Conservation (phyloP, 1,140 invertebrate genomes). For the Lasioglossum albipes region DNA sequence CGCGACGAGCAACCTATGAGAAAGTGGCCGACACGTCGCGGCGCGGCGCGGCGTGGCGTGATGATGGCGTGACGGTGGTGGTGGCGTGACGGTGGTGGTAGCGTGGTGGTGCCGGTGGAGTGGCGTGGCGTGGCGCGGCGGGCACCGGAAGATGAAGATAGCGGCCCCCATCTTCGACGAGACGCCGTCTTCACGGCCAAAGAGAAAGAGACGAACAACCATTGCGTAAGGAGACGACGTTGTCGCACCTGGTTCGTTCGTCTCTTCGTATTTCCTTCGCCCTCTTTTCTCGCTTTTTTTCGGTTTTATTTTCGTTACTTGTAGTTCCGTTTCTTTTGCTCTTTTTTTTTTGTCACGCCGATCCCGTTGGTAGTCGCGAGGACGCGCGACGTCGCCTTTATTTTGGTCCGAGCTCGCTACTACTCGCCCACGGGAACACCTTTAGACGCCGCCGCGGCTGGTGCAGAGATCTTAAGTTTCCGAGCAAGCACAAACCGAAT, state of each 20-base stretch:
- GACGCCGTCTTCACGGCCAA: conserved; percentile 11
- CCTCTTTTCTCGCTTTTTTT: not conserved
- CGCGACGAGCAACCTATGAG: conserved; percentile 19
- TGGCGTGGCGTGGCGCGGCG: not conserved
- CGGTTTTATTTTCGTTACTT: not conserved
- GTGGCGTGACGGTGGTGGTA: no score
- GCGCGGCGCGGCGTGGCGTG: no score
- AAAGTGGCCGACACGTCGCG: conserved; percentile 14
- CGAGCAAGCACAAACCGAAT: no score
- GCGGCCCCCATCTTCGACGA: not conserved
- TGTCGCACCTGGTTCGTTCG: not conserved
- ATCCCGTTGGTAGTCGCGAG: not conserved
- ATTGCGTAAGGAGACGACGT: conserved; percentile 29
- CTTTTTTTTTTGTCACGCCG: not conserved
- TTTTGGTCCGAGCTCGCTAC: not conserved
- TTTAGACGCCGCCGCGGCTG: not conserved
- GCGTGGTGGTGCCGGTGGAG: no score
- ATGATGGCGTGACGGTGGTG: no score
- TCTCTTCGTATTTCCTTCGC: not conserved
- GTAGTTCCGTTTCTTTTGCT: not conserved
- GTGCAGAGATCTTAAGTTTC: no score
- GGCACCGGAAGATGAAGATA: conserved; percentile 29
- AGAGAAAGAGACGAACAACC: no score
- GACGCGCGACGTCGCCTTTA: conserved; percentile 4
- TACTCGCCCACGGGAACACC: conserved; percentile 2